Evolutionary conservation across 2,113 vertebrate genomes (phyloP).

Genomic region (Camelus bactrianus): DNA sequence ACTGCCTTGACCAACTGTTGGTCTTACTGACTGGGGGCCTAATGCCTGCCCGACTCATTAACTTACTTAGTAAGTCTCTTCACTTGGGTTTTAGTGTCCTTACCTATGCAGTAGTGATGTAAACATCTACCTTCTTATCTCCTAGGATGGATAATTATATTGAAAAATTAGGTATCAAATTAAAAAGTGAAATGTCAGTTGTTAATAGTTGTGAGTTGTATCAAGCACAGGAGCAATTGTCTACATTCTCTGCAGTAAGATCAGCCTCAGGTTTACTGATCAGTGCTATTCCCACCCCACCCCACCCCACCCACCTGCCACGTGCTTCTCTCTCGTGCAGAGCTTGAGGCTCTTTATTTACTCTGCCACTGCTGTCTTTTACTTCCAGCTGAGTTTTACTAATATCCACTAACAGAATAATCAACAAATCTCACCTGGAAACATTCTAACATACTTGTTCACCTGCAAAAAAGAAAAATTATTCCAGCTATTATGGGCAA

Average conservation of each 20-base stretch:
- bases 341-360: background rate
- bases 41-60: background rate
- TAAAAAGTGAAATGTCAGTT: background rate
- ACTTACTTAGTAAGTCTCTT: background rate
- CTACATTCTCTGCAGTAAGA: background rate
- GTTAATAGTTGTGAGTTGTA: background rate
- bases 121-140: background rate
- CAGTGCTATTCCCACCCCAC: fast-evolving
- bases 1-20: background rate
- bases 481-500: background rate
- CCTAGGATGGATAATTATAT: background rate
- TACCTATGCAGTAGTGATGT: background rate
- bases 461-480: background rate
- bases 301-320: background rate
- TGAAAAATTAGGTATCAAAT: background rate
- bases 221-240: background rate
- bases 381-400: background rate
- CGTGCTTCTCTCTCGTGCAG: fast-evolving
- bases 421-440: background rate
- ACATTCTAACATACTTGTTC: background rate
- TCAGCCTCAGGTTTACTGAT: background rate
- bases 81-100: background rate
- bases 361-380: background rate
- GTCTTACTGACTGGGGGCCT: background rate
- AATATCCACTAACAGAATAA: background rate